Evolutionary conservation across 2,113 vertebrate genomes (phyloP).

Genomic region (Psilopogon haemacephalus): DNA sequence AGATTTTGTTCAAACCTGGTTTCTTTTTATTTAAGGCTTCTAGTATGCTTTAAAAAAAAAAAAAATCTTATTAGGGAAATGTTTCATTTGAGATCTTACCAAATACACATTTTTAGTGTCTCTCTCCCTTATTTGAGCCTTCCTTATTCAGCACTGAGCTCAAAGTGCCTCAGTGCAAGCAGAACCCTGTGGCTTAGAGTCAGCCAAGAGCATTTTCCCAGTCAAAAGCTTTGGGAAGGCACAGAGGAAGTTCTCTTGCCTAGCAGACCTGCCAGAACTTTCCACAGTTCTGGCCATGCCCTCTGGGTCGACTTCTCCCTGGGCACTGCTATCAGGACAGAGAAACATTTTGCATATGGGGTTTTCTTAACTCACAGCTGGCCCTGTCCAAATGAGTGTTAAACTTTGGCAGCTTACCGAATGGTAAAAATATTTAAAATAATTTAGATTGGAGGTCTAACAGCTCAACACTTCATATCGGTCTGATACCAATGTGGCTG

Average conservation of each 20-base stretch:
- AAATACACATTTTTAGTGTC: not conserved
- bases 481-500: not conserved
- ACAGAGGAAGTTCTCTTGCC: not conserved
- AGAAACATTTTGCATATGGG: not conserved
- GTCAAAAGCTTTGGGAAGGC: not conserved
- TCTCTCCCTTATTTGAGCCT: not conserved
- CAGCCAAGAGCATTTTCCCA: not conserved
- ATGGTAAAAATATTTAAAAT: not conserved
- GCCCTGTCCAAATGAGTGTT: not conserved
- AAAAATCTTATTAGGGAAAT: not conserved
- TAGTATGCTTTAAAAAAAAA: too few relatives aligned
- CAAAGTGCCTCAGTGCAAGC: not conserved
- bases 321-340: not conserved
- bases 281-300: not conserved
- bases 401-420: not conserved
- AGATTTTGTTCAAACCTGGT: not conserved
- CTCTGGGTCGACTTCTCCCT: not conserved
- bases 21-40: not conserved
- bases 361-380: not conserved
- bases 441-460: not conserved
- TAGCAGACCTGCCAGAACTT: not conserved
- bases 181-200: not conserved
- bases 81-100: not conserved
- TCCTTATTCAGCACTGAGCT: fast-evolving
- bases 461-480: not conserved